Percentiles rank a stretch among this genome's conserved stretches.
phyloP scores from a whole-genome alignment of 2,113 vertebrate genomes.

The Pardalotus punctatus region DNA sequence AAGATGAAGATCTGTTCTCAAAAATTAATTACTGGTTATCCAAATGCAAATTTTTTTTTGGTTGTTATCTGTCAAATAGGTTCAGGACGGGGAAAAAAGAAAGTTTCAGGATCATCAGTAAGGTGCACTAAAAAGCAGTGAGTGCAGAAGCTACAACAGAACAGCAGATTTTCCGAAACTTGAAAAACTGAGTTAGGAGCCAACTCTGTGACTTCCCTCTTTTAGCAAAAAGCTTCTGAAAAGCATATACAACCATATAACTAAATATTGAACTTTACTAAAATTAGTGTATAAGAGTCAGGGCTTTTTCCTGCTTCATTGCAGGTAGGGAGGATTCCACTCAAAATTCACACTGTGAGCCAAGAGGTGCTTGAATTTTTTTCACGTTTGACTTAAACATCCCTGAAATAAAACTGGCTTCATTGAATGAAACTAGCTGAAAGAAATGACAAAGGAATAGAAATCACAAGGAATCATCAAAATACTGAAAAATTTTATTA shows the following conservation, averaged over 20 bases:
- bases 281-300: background rate
- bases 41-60: background rate
- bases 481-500: background rate
- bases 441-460: background rate
- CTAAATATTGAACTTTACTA: background rate
- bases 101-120: background rate
- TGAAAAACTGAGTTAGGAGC: background rate
- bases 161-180: background rate
- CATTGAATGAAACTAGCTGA: background rate
- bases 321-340: fast-evolving
- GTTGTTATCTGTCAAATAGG: background rate
- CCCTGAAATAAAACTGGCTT: background rate
- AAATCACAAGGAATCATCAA: background rate
- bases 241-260: background rate
- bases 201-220: background rate
- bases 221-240: background rate
- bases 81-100: fast-evolving
- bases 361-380: background rate
- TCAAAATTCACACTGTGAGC: background rate
- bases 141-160: background rate
- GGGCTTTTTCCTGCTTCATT: background rate
- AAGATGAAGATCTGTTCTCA: background rate
- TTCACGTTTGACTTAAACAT: background rate
- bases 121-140: background rate
- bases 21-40: background rate